A percentile compares a stretch with the other conserved stretches of the same genome.
phyloP scores from a whole-genome alignment of 2,113 vertebrate genomes.

The Platysternon megacephalum region DNA sequence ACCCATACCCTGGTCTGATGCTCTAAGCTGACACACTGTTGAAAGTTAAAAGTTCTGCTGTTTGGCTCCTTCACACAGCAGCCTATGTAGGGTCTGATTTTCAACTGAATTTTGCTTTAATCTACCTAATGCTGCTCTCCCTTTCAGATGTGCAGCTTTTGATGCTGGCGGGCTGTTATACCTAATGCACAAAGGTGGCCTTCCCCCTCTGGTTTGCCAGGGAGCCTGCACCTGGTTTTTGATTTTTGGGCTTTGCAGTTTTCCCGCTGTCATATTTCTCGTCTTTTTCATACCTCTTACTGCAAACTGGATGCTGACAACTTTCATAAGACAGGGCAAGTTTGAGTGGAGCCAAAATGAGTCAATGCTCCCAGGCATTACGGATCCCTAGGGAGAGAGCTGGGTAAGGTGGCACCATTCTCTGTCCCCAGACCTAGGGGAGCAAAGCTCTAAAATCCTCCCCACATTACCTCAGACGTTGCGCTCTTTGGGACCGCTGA shows the following conservation, averaged over 20 bases:
- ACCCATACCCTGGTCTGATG: background rate
- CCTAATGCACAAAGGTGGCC: background rate
- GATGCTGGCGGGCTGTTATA: background rate
- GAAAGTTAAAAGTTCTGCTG: background rate
- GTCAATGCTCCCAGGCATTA: background rate
- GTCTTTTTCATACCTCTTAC: background rate
- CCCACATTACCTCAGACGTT: background rate
- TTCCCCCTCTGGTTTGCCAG: background rate
- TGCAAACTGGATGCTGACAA: background rate
- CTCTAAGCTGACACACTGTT: background rate
- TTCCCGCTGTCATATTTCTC: background rate
- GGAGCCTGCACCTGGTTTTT: background rate
- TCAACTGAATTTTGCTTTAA: background rate
- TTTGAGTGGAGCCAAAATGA: background rate
- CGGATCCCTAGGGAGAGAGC: background rate
- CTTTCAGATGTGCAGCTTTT: background rate
- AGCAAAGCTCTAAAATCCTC: background rate
- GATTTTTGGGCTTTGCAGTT: background rate
- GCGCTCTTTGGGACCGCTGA: background rate
- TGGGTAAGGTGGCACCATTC: background rate
- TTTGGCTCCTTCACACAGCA: background rate
- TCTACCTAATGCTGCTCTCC: background rate
- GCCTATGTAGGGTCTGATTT: background rate
- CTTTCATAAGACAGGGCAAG: background rate
- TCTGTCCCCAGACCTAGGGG: background rate